Conservation (phyloP, 2,888 invertebrate species). For the Drosophila ezoana region DNA sequence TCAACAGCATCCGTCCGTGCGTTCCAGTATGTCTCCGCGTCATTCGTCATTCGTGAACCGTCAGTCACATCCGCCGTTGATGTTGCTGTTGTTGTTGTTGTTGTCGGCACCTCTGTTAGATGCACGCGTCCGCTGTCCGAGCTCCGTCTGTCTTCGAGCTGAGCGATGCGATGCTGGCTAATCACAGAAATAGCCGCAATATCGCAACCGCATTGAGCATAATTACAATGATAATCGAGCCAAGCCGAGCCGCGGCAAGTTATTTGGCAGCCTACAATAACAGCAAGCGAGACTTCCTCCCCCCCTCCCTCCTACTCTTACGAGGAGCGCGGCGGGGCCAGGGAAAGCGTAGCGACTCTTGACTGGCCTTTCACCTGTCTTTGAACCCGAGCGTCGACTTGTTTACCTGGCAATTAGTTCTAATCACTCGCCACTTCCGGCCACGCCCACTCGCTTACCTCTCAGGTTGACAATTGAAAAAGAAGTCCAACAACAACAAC, state of each 20-base stretch:
- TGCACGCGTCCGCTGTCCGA: conserved; percentile 16
- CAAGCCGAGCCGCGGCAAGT: conserved; percentile 36
- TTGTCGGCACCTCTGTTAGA: conserved; percentile 47
- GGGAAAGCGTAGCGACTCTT: conserved; percentile 14
- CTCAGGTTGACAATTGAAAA: conserved; percentile 36
- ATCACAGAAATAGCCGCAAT: conserved; percentile 42
- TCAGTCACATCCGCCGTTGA: conserved; percentile 49
- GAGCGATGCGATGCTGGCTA: conserved; percentile 19
- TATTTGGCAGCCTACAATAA: conserved; percentile 67
- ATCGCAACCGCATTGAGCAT: conserved; percentile 25
- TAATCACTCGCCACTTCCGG: conserved; percentile 73
- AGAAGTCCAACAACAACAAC: not conserved
- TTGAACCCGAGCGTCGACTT: conserved; percentile 7
- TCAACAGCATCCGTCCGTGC: conserved; percentile 36
- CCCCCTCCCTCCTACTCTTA: not conserved
- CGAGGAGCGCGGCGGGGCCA: not conserved
- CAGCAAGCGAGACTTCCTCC: conserved; percentile 3
- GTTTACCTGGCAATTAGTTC: conserved; percentile 70
- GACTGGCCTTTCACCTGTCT: conserved; percentile 66
- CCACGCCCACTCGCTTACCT: conserved; percentile 53
- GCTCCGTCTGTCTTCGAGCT: not conserved
- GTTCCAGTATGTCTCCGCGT: conserved; percentile 6
- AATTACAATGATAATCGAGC: conserved; percentile 42
- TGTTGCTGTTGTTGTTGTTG: conserved; percentile 12
- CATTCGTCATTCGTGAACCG: conserved; percentile 23